Base-by-base conservation (phyloP, 2,888 invertebrate genomes). In the Vannuccia rotundouncinata region DNA sequence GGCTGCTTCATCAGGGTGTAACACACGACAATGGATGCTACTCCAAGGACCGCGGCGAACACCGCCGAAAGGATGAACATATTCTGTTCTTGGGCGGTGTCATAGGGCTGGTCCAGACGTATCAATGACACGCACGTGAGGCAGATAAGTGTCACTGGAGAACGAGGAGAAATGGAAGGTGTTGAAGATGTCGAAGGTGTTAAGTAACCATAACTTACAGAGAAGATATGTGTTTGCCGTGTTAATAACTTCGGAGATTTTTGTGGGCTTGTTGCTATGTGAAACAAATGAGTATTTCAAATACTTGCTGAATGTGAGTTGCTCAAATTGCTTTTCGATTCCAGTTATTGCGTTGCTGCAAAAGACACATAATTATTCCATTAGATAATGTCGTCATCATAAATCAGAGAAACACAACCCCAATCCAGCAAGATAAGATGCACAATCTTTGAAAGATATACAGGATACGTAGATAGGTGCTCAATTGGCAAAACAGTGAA, bases 1-100 rank as follows among this genome's bases (percentile, higher is more conserved):
- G 79, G 79, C 29, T 79, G 79, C 5, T 60, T 78, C 30, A n/a
- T 22, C 2, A 79, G 22, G 17, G 74, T 79, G 28, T 77, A n/a
- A 78, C 73, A 77, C 10, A 73, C 30, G 10, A 77, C 60, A 27
- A 79, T 29, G n/a, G 31, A 74, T 5, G 22, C 1, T 0, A 79
- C 13, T 27, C 10, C 0, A 25, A 77, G 0, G 22, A 79, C n/a
- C 10, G n/a, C 79, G 10, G 73, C 31, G 27, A 30, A 73, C 75
- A 17, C 75, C 1, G 25, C 1, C 22, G 45, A 5, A 10, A 45
- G 45, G 45, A 45, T 45, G 45, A 45, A 10, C 5, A 5, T 5
- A 5, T 10, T 5, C 17, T 45, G 5, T 5, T 45, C 45, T 10
- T 45, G 45, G 10, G 45, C 5, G 17, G 45, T 45, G 10, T 45